Evolutionary conservation across 2,113 vertebrate genomes (phyloP).

Genomic region (Protobothrops flavoviridis): DNA sequence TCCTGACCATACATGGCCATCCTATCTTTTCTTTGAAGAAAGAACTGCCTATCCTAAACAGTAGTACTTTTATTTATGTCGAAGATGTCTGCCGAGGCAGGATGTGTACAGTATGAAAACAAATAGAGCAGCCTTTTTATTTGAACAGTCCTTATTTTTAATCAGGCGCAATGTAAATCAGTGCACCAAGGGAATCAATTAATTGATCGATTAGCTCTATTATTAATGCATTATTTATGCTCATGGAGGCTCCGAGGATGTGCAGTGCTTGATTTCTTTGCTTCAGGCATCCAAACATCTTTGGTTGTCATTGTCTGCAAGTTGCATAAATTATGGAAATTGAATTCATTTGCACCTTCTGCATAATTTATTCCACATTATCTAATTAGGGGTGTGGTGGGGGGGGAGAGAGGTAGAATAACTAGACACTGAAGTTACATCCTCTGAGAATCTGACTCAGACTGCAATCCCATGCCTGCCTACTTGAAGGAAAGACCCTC

Average conservation of each 20-base stretch:
- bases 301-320: not conserved
- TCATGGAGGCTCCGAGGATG: not conserved
- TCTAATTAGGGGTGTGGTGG: not conserved
- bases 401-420: not conserved
- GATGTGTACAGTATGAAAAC: not conserved
- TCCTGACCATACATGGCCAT: not conserved
- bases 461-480: not conserved
- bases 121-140: not conserved
- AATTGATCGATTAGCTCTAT: not conserved
- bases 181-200: not conserved
- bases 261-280: not conserved
- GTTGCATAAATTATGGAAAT: constrained; percentile 14
- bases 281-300: not conserved
- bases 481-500: not conserved
- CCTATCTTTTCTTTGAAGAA: not conserved
- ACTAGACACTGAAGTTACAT: not conserved
- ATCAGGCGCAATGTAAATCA: not conserved
- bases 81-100: not conserved
- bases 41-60: not conserved
- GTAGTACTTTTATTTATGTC: not conserved
- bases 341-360: constrained; percentile 1
- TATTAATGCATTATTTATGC: not conserved
- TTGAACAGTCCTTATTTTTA: not conserved
- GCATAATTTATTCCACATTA: not conserved
- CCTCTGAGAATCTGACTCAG: not conserved